These are phyloP conservation scores for Crematogaster levior DNA, from an alignment of 2,888 invertebrate genomes.

Conservation along the genomic window DNA sequence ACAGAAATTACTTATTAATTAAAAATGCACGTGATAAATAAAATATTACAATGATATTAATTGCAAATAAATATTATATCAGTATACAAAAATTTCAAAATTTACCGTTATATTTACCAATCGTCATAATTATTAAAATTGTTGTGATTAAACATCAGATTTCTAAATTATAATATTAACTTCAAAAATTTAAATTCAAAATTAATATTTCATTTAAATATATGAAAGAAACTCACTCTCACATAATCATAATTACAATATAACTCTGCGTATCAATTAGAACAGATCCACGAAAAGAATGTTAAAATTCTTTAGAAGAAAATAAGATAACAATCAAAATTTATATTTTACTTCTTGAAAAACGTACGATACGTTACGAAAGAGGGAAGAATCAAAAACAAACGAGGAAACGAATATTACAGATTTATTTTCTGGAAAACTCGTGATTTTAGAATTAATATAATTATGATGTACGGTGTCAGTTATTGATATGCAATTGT, in stretches of 20 bases:
- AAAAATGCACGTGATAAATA: neutral
- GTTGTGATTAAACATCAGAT: neutral
- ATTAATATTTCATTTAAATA: neutral
- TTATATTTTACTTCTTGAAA: neutral
- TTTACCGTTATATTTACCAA: neutral
- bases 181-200: neutral
- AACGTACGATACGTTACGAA: neutral
- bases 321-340: neutral
- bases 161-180: neutral
- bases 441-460: neutral
- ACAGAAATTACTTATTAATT: neutral
- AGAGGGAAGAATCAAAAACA: neutral
- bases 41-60: neutral
- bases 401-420: neutral
- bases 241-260: neutral
- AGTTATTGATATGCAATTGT: slow-evolving; percentile 3
- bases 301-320: neutral
- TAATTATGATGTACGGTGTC: neutral
- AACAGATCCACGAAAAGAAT: neutral
- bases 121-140: neutral
- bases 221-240: neutral
- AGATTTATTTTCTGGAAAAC: neutral
- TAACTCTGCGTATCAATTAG: neutral
- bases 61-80: neutral
- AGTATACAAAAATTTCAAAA: no score